A percentile compares a stretch with the other conserved stretches of the same genome.
phyloP scores from a whole-genome alignment of 2,888 invertebrate genomes.

The Colletes collaris region DNA sequence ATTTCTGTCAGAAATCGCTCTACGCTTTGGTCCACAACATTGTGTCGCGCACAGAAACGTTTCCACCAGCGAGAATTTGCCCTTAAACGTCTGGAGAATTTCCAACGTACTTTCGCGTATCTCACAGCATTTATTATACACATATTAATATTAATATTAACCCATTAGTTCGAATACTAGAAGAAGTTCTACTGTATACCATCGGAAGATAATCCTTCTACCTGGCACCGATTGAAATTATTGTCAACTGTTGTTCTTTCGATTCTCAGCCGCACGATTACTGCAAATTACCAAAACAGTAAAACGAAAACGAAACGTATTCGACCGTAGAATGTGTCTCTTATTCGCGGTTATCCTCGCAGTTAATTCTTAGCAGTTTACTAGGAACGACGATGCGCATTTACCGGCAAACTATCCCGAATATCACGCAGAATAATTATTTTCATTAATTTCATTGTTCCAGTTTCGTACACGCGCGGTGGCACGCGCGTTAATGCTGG shows the following conservation, averaged over 20 bases:
- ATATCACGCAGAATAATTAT: slow-evolving; percentile 17
- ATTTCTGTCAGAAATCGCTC: slow-evolving; percentile 32
- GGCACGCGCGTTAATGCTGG: slow-evolving; percentile 1
- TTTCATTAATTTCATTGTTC: slow-evolving; percentile 44
- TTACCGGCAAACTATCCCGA: slow-evolving; percentile 4
- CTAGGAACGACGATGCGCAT: slow-evolving; percentile 8
- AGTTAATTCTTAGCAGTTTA: slow-evolving; percentile 26
- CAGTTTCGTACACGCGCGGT: slow-evolving; percentile 3
- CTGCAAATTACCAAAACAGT: not conserved
- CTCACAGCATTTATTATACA: too few species aligned
- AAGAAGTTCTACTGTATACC: too few species aligned
- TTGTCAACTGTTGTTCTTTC: too few species aligned
- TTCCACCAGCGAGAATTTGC: not conserved
- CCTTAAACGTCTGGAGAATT: slow-evolving; percentile 7
- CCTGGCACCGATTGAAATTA: too few species aligned
- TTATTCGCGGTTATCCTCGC: slow-evolving; percentile 13
- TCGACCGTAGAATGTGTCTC: slow-evolving; percentile 3
- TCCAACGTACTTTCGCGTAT: not conserved
- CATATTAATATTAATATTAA: too few species aligned
- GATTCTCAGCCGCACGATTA: not conserved
- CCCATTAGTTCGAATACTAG: too few species aligned
- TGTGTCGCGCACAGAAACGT: not conserved
- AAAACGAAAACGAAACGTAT: slow-evolving; percentile 1
- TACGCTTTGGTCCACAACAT: slow-evolving; percentile 1
- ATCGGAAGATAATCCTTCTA: too few species aligned